Base-by-base conservation (phyloP, 2,888 invertebrate genomes). In the Trachelus iudaicus region DNA sequence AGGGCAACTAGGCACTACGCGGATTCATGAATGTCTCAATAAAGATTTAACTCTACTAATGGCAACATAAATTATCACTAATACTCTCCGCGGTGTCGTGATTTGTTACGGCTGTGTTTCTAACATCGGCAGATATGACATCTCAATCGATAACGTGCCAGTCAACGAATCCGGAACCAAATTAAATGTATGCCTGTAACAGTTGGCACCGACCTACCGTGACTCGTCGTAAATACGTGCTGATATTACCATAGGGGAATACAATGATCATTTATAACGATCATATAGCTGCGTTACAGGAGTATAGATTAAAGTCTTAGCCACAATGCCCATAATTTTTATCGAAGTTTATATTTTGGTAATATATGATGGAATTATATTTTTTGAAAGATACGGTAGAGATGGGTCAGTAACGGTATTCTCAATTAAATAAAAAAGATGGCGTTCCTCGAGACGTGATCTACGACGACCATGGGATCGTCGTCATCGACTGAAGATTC, bases 91-190 rank as follows among this genome's bases (percentile, higher is more conserved):
- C 34, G 74, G 74, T 13, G 34, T 74, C 74, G 74, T 79, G 79
- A 82, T 82, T 82, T 81, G 81, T 81, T 73, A 75, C 75, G 73
- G 69, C 71, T 71, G 73, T 78, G 79, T 82, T 78, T 78, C 78
- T 78, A 79, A 75, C 40, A 69, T 75, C 69, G 40, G 68, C 69
- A 40, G 73, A 75, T 74, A 73, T 77, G 77, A 81, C 81, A 75
- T 78, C 80, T 78, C 79, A 79, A 81, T 82, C 77, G 78, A 80
- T 79, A 80, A 79, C 76, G 37, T 77, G 79, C 15, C 76, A 69
- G 78, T 80, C 75, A 75, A 71, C 76, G 79, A 81, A 73, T 69
- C 71, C 73, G 73, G 73, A 80, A 80, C 80, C 80, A 79, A 77
- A 80, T 79, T 79, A 77, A 80, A 77, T 56, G 34, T 73, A 75